Base-by-base conservation (phyloP, 2,113 vertebrate genomes). In the Oostethus manadensis region DNA sequence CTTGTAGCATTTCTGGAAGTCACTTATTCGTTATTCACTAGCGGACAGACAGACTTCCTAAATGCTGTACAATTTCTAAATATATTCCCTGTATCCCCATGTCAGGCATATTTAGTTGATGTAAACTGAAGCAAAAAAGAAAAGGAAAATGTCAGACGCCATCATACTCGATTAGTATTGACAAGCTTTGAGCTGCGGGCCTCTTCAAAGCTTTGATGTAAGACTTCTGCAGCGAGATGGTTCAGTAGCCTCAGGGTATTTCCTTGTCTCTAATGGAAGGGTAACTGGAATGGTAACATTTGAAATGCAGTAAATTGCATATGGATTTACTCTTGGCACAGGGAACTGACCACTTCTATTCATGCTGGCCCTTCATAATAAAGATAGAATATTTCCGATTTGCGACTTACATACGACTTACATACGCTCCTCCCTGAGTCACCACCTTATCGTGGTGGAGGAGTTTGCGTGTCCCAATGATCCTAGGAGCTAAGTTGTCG, bases 151-250 rank as follows among this genome's bases (percentile, higher is more conserved):
- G 68, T 72, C 74, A 74, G 64, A 70, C 55, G 79, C 68, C 64
- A 73, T 75, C 58, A 78, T 66, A 77, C 58, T 71, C 16, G 16
- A 80, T 79, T 80, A 78, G 77, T 73, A 78, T 82, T 77, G 81
- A 80, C 71, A 79, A 51, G 65, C 35, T 77, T 73, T 71, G 68
- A 70, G 69, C 74, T 35, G 56, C 58, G 57, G 75, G 68, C 66
- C 74, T 60, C 79, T 80, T 78, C 77, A 75, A 73, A 80, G 73
- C 72, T 67, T 44, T 61, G 50, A 54, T 64, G 13, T 64, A 59
- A 61, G 51, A 74, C 62, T 57, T 66, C 63, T 73, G 55, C 58
- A 44, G 62, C 46, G 51, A 46, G 73, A 71, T 56, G 51, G 60
- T 58, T 49, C 57, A 69, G 67, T 76, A 60, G 66, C 70, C 78